These are phyloP conservation scores for Erannis defoliaria DNA, from an alignment of 2,888 invertebrate species.

Conservation along the genomic window DNA sequence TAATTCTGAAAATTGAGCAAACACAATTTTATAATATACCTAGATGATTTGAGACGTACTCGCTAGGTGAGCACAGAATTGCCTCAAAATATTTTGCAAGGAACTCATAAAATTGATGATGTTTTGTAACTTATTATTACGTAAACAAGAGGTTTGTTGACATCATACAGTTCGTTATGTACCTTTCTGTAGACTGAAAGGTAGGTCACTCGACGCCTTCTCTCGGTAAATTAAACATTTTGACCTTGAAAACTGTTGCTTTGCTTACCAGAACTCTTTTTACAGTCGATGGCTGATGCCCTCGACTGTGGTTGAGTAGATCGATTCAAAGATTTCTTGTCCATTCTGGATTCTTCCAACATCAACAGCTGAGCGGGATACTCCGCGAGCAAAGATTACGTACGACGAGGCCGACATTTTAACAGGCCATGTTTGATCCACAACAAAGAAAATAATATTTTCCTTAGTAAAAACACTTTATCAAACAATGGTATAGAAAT, in stretches of 20 bases:
- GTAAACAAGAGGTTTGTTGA: constrained; percentile 26
- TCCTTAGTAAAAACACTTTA: constrained; percentile 65
- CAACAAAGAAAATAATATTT: constrained; percentile 83
- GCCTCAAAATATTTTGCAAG: background rate
- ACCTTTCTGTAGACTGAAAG: constrained; percentile 1
- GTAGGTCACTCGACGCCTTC: constrained; percentile 15
- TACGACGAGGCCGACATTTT: constrained; percentile 90
- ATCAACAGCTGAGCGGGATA: constrained; percentile 84
- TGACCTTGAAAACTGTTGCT: constrained; percentile 56
- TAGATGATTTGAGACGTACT: background rate
- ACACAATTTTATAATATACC: background rate
- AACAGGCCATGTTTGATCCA: constrained; percentile 91
- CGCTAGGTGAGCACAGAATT: no score
- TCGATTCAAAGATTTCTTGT: constrained; percentile 91
- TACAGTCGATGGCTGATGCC: constrained; percentile 90
- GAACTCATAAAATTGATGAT: background rate
- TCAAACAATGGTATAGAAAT: constrained; percentile 67
- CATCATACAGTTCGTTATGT: background rate
- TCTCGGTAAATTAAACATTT: background rate
- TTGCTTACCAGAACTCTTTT: constrained; percentile 90
- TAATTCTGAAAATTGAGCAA: constrained; percentile 60
- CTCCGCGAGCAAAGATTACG: constrained; percentile 91
- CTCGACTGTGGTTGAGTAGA: constrained; percentile 90
- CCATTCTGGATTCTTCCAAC: constrained; percentile 89
- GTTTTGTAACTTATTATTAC: background rate